Conservation (phyloP, 2,888 invertebrate species). For the Brenthis daphne region DNA sequence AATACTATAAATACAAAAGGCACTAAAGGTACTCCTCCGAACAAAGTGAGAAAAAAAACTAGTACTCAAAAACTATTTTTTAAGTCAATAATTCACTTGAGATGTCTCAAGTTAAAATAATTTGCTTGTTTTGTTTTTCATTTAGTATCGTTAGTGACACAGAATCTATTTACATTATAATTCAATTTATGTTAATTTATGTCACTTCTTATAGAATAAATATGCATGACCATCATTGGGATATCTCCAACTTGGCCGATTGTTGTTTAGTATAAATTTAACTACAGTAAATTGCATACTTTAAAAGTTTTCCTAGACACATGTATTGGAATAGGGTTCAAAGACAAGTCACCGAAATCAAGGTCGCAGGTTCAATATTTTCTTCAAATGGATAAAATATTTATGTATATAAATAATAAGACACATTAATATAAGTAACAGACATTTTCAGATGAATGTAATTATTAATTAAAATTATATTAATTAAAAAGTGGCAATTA, state of each 20-base stretch:
- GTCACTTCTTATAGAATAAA: conserved; percentile 21
- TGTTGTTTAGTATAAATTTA: conserved; percentile 6
- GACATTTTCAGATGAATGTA: no score
- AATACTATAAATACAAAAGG: no score
- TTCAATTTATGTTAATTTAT: conserved; percentile 32
- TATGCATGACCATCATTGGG: conserved; percentile 13
- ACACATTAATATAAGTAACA: no score
- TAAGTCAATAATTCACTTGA: no score
- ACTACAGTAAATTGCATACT: background rate
- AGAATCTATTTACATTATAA: conserved; percentile 30
- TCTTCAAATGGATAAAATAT: no score
- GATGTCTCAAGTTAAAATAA: background rate
- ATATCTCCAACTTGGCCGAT: conserved; percentile 14
- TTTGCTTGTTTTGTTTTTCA: conserved; percentile 6
- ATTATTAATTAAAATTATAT: background rate
- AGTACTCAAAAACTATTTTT: no score
- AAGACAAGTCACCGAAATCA: no score
- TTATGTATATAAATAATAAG: no score
- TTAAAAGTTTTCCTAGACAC: background rate
- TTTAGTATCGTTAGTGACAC: background rate
- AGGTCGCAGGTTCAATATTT: no score
- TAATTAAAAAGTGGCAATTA: conserved; percentile 57
- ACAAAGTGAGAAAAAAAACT: no score
- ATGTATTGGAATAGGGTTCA: no score
- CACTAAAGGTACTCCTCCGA: no score